Evolutionary conservation across 2,113 vertebrate species (phyloP), one percentile per base, ranked within the genome.

Genomic region (Takifugu flavidus): DNA sequence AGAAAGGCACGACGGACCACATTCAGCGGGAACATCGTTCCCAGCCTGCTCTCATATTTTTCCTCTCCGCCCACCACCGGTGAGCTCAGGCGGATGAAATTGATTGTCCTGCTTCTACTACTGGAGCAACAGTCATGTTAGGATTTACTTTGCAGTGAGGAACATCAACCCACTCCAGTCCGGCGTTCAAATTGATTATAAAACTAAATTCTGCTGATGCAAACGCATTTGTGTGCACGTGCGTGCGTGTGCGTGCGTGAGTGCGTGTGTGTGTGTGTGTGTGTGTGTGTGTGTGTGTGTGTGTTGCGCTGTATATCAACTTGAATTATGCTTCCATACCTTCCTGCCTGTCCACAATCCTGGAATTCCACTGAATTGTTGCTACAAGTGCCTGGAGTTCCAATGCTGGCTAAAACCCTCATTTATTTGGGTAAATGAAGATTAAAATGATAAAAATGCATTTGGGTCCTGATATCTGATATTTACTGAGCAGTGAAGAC

Each of bases 121-220:
- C 78, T 83, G 74, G 75, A 86, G 79, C 82, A 86, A 85, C 82
- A 79, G 82, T 82, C 89, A 86, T 84, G 85, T 70, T 84, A 83
- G 87, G 88, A 87, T 86, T 90, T 86, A 74, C 77, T 79, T 72
- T 82, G 76, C 82, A 74, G 71, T 66, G 71, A 65, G 73, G 76
- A 83, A 78, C 79, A 85, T 77, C 84, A 84, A 66, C 78, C 71
- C 79, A 75, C 78, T 75, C 70, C 65, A 64, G 78, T 78, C 72
- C 63, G 14, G 5, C 79, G 74, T 82, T 82, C 75, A 88, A 87
- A 90, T 83, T 83, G 87, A 90, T 91, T 85, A 82, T 86, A 80
- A 87, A 88, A 81, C 78, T 72, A 72, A 49, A 67, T 86, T 79
- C 75, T 87, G 86, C 84, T 84, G 86, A 89, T 76, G 76, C 58